These are phyloP conservation scores for Hyles euphorbiae DNA, from an alignment of 1,140 invertebrate species.

Conservation along the genomic window DNA sequence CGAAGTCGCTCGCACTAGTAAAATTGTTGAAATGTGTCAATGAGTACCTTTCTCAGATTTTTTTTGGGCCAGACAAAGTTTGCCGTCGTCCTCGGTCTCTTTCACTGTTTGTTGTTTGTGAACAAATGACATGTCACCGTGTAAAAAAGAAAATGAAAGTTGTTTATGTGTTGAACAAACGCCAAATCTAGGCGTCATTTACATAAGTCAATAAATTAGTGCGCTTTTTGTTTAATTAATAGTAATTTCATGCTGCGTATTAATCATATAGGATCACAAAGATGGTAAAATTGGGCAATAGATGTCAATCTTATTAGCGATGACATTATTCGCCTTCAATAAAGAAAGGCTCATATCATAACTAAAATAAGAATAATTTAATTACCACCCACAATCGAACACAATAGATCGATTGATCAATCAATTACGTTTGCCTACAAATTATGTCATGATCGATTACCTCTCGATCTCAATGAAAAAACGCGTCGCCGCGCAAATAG, in stretches of 20 bases:
- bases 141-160: slow-evolving; percentile 56
- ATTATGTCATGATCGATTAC: slow-evolving; percentile 8
- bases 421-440: slow-evolving; percentile 11
- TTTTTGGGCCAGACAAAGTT: slow-evolving; percentile 25
- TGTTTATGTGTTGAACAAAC: slow-evolving; percentile 39
- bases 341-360: too few species aligned
- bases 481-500: not conserved
- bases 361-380: not conserved
- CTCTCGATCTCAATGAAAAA: not conserved
- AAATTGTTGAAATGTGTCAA: not conserved
- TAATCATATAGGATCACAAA: too few species aligned
- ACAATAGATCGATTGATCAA: slow-evolving; percentile 4
- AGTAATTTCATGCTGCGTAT: not conserved
- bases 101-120: slow-evolving; percentile 41
- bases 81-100: slow-evolving; percentile 50
- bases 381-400: slow-evolving; percentile 5
- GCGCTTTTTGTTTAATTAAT: slow-evolving; percentile 1
- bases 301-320: too few species aligned
- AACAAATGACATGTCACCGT: slow-evolving; percentile 30
- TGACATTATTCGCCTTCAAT: too few species aligned
- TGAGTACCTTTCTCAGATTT: not conserved
- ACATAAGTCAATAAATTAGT: slow-evolving; percentile 18
- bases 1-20: too few species aligned
- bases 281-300: too few species aligned
- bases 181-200: slow-evolving; percentile 22